Conservation (phyloP, 2,113 vertebrate species). For the Ranitomeya imitator region DNA sequence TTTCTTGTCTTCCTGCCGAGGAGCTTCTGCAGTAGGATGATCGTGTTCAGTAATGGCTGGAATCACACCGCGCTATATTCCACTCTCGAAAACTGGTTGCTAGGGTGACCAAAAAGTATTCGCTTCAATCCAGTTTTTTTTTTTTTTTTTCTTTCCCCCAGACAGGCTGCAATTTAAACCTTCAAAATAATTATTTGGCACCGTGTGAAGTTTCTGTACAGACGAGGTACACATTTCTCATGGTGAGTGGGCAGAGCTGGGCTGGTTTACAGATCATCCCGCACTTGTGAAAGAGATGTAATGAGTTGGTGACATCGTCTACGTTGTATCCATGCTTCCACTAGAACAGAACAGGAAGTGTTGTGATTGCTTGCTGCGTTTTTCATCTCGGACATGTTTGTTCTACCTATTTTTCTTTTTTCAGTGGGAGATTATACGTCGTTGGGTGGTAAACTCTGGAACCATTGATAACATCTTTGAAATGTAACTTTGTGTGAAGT, state of each 20-base stretch:
- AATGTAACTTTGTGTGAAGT: no score
- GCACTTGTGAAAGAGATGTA: constrained; percentile 57
- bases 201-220: constrained; percentile 57
- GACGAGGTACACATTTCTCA: constrained; percentile 57
- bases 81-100: constrained; percentile 51
- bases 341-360: background rate
- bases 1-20: constrained; percentile 22
- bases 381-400: background rate
- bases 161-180: constrained; percentile 59
- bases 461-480: no score
- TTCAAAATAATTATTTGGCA: constrained; percentile 59
- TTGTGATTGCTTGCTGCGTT: background rate
- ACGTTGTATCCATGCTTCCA: background rate
- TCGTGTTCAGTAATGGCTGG: constrained; percentile 47
- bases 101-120: constrained; percentile 57
- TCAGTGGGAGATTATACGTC: no score
- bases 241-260: constrained; percentile 57
- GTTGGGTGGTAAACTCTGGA: no score
- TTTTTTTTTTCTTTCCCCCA: constrained; percentile 14
- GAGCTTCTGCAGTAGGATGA: constrained; percentile 44
- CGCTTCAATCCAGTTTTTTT: constrained; percentile 48
- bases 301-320: constrained; percentile 57
- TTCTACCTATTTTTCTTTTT: background rate
- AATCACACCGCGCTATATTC: constrained; percentile 48
- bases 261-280: constrained; percentile 55